Base-by-base conservation (phyloP, 2,797 vertebrate species). In the Takifugu rubripes region DNA sequence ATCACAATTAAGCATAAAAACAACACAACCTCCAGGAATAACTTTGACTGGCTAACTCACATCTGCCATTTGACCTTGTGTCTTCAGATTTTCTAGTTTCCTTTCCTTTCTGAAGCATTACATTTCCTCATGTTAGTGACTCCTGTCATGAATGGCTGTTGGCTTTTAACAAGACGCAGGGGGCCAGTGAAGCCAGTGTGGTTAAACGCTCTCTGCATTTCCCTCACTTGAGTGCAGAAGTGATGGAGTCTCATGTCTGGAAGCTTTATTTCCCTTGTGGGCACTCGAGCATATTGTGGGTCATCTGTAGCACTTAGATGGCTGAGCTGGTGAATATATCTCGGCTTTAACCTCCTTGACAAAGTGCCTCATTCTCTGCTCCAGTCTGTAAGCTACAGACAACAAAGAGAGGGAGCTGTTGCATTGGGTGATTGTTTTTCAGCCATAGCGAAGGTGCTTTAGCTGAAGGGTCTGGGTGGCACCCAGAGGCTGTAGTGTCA, bases 261-360 rank as follows among this genome's bases (percentile, higher is more conserved):
- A 84, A 85, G 78, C 84, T 79, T 88, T 89, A 90, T 91, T 91
- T 90, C 88, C 88, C 90, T 68, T 60, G 86, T 81, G 90, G 84
- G 43, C 80, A 79, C 81, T 81, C 81, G 45, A 83, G 82, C 80
- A 87, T 89, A 89, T 88, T 88, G 90, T 78, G 78, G 88, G 80
- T 89, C 85, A 89, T 90, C 88, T 90, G 87, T 88, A 88, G 80
- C 66, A 77, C 82, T 88, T 86, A 89, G 82, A 78, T 77, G 76
- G 74, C 84, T 81, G 81, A 89, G 82, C 84, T 80, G 69, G 63
- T 72, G 78, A 75, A 67, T 81, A 83, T 70, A 82, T 79, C 84
- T 74, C 62, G 52, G 77, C 59, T 75, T 83, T 77, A 86, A 80
- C 78, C 36, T 55, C 62, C 42, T 59, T 71, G 48, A 21, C 76